A percentile compares a stretch with the other conserved stretches of the same genome.
phyloP scores from a whole-genome alignment of 2,797 vertebrate genomes.

The Neosalanx taihuensis region DNA sequence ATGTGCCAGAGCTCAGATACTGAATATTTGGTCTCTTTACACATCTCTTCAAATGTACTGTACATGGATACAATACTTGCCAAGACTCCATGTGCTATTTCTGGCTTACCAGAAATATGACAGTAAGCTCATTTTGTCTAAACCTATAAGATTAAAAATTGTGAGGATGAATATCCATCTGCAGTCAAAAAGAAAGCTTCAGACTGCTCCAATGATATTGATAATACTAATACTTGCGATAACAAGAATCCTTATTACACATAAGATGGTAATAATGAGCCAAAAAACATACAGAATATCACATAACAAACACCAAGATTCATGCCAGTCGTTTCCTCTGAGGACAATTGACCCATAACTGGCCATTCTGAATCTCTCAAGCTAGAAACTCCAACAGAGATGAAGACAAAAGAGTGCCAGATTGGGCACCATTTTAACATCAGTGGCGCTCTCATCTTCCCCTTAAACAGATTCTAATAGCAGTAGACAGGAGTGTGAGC shows the following conservation, averaged over 20 bases:
- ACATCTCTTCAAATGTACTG: conserved; percentile 45
- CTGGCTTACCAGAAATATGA: conserved; percentile 51
- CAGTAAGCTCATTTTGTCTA: conserved; percentile 45
- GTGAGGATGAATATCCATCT: conserved; percentile 50
- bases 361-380: background rate
- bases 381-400: background rate
- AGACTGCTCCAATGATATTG: background rate
- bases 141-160: conserved; percentile 45
- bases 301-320: background rate
- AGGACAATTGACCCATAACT: conserved; percentile 1
- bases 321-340: background rate
- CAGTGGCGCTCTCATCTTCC: background rate
- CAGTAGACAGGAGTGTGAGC: background rate
- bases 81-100: conserved; percentile 61
- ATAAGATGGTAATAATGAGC: background rate
- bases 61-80: conserved; percentile 37
- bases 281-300: background rate
- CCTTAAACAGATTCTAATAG: background rate
- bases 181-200: conserved; percentile 18
- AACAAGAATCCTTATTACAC: background rate
- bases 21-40: conserved; percentile 46
- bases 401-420: background rate
- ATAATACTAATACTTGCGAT: background rate
- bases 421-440: background rate
- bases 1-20: conserved; percentile 47